A percentile compares a stretch with the other conserved stretches of the same genome.
These are phyloP conservation scores for Eupithecia inturbata DNA, from an alignment of 2,888 invertebrate species.

Conservation along the genomic window DNA sequence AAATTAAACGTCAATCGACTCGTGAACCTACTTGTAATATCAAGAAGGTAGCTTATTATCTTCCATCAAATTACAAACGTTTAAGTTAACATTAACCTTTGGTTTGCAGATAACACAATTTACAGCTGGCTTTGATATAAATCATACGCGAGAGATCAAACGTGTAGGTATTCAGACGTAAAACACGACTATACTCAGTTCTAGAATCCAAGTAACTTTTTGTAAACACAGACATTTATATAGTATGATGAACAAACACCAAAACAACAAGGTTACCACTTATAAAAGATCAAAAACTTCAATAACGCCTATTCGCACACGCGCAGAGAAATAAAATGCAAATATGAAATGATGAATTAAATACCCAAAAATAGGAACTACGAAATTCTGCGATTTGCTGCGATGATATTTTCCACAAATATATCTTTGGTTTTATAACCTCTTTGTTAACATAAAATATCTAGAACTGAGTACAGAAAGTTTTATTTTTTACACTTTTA, in stretches of 20 bases:
- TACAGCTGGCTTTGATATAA: conserved; percentile 30
- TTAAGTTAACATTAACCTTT: conserved; percentile 25
- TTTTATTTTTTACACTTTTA: too few species aligned
- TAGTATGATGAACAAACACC: background rate
- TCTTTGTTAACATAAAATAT: background rate
- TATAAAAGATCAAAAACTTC: too few species aligned
- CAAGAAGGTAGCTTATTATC: conserved; percentile 18
- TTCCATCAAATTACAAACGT: conserved; percentile 24
- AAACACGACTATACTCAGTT: background rate
- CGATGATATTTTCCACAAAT: background rate
- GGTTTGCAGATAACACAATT: conserved; percentile 17
- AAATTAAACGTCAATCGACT: conserved; percentile 19
- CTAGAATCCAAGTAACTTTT: background rate
- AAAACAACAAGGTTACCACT: background rate
- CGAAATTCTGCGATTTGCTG: background rate
- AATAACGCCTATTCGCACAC: too few species aligned
- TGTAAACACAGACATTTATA: background rate
- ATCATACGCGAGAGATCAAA: conserved; percentile 28
- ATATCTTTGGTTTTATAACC: background rate
- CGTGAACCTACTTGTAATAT: conserved; percentile 11
- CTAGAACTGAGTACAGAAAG: too few species aligned
- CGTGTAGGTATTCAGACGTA: conserved; percentile 18
- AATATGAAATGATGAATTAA: too few species aligned
- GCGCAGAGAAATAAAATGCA: background rate
- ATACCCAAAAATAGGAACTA: background rate